phyloP scores from a whole-genome alignment of 2,113 vertebrate species.

The Lutjanus erythropterus region DNA sequence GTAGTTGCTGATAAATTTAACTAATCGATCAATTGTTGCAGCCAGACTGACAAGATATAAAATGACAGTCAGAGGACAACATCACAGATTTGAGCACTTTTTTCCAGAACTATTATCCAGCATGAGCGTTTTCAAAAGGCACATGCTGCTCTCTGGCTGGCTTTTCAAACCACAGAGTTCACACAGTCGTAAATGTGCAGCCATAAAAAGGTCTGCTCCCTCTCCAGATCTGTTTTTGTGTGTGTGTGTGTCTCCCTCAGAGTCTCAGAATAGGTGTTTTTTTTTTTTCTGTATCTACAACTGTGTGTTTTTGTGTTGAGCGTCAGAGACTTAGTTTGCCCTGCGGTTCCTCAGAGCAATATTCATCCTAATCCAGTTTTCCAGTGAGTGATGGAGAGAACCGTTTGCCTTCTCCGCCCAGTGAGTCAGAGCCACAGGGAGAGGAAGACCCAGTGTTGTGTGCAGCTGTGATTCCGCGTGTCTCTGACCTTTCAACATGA shows the following conservation, averaged over 20 bases:
- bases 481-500: constrained; percentile 58
- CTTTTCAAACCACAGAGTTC: constrained; percentile 75
- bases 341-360: constrained; percentile 60
- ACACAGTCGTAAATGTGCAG: constrained; percentile 71
- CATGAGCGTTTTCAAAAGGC: constrained; percentile 56
- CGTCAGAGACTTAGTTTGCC: constrained; percentile 55
- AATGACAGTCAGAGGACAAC: constrained; percentile 41
- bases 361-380: constrained; percentile 76
- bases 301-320: constrained; percentile 53
- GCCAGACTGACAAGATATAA: constrained; percentile 30
- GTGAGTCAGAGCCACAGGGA: constrained; percentile 48
- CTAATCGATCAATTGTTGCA: too few relatives aligned
- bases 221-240: constrained; percentile 61
- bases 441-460: constrained; percentile 6
- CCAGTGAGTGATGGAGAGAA: constrained; percentile 68
- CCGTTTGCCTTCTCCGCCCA: constrained; percentile 35
- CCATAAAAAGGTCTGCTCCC: constrained; percentile 64
- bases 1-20: too few relatives aligned
- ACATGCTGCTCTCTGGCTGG: constrained; percentile 64
- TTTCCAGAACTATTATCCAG: constrained; percentile 22
- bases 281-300: constrained; percentile 14
- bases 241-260: constrained; percentile 42
- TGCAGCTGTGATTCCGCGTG: constrained; percentile 17
- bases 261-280: constrained; percentile 24
- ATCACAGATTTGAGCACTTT: constrained; percentile 31